Evolutionary conservation across 2,888 invertebrate genomes (phyloP), one percentile per base, ranked within the genome.

Genomic region (Nomada goodeniana): DNA sequence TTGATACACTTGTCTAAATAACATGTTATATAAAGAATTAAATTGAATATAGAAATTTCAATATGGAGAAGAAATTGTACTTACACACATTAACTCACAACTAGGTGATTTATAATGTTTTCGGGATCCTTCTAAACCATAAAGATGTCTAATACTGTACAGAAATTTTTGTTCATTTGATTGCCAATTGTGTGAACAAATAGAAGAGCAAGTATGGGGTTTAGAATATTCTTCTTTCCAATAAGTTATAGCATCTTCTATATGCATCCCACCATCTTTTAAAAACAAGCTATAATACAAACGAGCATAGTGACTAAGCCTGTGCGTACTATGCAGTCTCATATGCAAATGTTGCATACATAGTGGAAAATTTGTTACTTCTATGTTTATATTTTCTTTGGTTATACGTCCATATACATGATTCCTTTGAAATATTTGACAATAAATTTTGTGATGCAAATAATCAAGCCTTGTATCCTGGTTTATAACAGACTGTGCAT

Each of bases 61-160:
- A 57, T 10, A 57, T 57, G 20, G 10, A 57, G 23, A 9, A 57
- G 23, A 57, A 57, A 13, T n/a, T 47, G 47, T 82, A 91, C 93
- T 94, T 88, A 96, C 96, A 93, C 96, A 96, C 64, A 97, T 95
- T 72, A 94, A 90, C 23, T 93, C 88, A 89, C 97, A 97, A 82
- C 94, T 95, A 59, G 95, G 95, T 20, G 95, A 95, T 60, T 93
- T 92, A 88, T 96, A 96, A 88, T 94, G 95, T 88, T 94, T 96
- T 85, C 95, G 94, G n/a, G 95, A 94, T 5, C 97, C 97, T 93
- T 96, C 96, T 67, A 96, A 93, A 0, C 97, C 97, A 94, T 97
- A 97, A 93, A 96, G 94, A 90, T 97, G 97, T 80, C 96, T 94
- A 69, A 97, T 96, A 76, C 96, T 96, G 93, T 96, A 96, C 5